Conservation (phyloP, 2,888 invertebrate genomes). For the Panorpa germanica region DNA sequence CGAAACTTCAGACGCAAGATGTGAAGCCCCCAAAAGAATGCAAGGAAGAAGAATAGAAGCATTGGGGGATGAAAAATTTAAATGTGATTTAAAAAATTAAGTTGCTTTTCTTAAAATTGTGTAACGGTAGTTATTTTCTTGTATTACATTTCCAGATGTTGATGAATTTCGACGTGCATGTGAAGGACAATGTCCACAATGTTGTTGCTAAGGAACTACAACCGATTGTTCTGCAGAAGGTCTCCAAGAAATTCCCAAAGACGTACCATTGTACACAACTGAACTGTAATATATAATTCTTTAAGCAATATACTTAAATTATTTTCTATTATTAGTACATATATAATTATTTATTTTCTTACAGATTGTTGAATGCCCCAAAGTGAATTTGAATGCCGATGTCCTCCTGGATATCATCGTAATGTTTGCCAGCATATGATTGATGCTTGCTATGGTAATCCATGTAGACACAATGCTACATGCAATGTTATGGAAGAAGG, state of each 20-base stretch:
- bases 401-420: constrained; percentile 91
- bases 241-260: constrained; percentile 69
- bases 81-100: constrained; percentile 68
- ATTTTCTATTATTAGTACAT: constrained; percentile 7
- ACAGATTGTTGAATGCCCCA: constrained; percentile 47
- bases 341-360: too few relatives aligned
- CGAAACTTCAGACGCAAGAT: constrained; percentile 92
- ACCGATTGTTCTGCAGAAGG: constrained; percentile 79
- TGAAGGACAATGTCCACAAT: constrained; percentile 75
- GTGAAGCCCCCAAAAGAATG: constrained; percentile 85
- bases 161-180: constrained; percentile 73
- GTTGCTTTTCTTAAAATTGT: too few relatives aligned
- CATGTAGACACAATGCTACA: constrained; percentile 77
- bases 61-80: constrained; percentile 83
- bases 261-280: constrained; percentile 82
- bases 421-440: constrained; percentile 87
- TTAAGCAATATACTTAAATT: constrained; percentile 5
- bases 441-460: constrained; percentile 97
- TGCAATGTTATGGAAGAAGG: constrained; percentile 92
- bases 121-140: constrained; percentile 1
- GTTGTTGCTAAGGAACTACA: constrained; percentile 74
- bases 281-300: constrained; percentile 48
- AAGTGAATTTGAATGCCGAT: constrained; percentile 70
- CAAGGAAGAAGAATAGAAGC: constrained; percentile 76
- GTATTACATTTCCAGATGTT: constrained; percentile 36